These are phyloP conservation scores for Hyalella azteca DNA, from an alignment of 2,888 invertebrate genomes.

Conservation along the genomic window DNA sequence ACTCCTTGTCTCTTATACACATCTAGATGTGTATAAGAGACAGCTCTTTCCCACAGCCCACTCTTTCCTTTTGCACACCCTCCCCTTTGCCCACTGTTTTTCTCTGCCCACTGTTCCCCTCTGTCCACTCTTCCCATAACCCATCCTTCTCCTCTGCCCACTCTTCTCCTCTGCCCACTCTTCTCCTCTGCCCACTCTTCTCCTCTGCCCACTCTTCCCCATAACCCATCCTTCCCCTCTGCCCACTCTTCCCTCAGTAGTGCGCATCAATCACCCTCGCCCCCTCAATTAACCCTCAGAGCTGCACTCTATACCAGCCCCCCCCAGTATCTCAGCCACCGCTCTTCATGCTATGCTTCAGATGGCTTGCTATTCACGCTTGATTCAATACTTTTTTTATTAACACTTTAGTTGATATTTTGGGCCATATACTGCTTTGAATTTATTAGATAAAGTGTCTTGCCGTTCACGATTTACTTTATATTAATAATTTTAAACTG, in stretches of 20 bases:
- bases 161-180: conserved; percentile 16
- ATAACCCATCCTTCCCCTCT: neutral
- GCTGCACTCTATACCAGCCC: neutral
- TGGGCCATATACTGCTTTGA: no score
- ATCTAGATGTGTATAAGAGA: no score
- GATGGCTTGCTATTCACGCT: neutral
- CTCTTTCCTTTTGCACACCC: neutral
- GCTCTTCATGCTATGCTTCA: neutral
- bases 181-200: neutral
- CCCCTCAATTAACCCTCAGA: neutral
- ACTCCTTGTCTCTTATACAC: no score
- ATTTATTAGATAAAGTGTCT: no score
- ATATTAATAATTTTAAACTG: no score
- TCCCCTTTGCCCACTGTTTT: neutral
- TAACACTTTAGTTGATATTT: no score
- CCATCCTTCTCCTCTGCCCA: neutral
- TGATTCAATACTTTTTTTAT: no score
- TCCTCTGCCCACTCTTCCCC: neutral
- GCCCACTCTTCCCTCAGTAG: neutral
- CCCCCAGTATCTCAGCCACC: neutral
- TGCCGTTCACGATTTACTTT: no score
- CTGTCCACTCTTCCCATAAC: neutral
- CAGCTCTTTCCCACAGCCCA: no score
- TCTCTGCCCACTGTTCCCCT: neutral
- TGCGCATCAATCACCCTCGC: neutral